Evolutionary conservation across 2,888 invertebrate genomes (phyloP).

Genomic region (Agrilus mali): DNA sequence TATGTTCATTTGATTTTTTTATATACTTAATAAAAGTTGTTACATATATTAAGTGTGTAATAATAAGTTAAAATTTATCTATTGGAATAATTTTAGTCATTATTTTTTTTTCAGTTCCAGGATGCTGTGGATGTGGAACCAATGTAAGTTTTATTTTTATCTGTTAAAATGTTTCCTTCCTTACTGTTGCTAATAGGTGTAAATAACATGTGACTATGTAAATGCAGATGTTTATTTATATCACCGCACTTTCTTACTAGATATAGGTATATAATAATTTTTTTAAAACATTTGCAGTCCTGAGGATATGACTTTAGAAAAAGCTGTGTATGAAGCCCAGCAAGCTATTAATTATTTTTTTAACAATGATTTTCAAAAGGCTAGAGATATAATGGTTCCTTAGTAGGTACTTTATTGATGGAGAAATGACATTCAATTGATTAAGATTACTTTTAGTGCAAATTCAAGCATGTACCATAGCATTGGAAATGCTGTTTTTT

Average conservation of each 20-base stretch:
- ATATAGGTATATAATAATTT: slow-evolving; percentile 10
- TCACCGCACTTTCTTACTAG: too few species aligned
- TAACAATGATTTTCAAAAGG: slow-evolving; percentile 79
- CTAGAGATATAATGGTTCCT: slow-evolving; percentile 64
- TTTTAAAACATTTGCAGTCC: slow-evolving; percentile 20
- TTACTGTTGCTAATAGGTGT: too few species aligned
- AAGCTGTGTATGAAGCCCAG: slow-evolving; percentile 64
- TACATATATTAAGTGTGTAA: too few species aligned
- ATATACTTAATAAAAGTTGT: too few species aligned
- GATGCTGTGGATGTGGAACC: slow-evolving; percentile 37
- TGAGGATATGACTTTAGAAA: slow-evolving; percentile 46
- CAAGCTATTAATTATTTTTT: slow-evolving; percentile 79
- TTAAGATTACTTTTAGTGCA: slow-evolving; percentile 41
- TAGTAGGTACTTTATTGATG: slow-evolving; percentile 41
- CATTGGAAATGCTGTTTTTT: slow-evolving; percentile 75
- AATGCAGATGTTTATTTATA: too few species aligned
- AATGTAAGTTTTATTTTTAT: slow-evolving; percentile 27
- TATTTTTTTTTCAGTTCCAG: slow-evolving; percentile 35
- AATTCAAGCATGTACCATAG: slow-evolving; percentile 84
- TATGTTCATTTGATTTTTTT: too few species aligned
- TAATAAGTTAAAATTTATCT: too few species aligned
- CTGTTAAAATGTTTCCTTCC: too few species aligned
- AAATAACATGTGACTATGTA: too few species aligned
- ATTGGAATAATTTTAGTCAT: too few species aligned
- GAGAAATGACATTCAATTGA: neutral